Conservation (phyloP, 1,140 invertebrate species). For the Heterodera carotae region DNA sequence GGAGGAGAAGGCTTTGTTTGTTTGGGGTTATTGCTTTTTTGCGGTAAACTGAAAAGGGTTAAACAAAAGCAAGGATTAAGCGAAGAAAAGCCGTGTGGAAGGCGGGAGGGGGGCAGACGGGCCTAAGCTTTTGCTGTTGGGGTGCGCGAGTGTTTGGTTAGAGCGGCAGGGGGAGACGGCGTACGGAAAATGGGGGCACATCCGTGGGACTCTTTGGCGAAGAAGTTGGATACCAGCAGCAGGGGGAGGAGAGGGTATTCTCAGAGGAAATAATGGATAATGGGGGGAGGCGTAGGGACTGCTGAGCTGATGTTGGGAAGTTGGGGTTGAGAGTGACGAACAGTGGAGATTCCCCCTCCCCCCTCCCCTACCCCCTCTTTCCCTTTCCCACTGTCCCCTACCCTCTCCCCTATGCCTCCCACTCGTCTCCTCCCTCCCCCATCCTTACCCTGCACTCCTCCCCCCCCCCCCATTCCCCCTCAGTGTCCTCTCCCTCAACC, state of each 20-base stretch:
- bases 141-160: not conserved
- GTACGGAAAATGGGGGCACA: not conserved
- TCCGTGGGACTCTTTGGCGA: not conserved
- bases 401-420: too few relatives aligned
- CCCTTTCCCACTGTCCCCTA: not conserved
- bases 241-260: not conserved
- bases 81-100: too few relatives aligned
- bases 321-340: too few relatives aligned
- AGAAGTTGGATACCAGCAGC: not conserved
- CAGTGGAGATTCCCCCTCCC: not conserved
- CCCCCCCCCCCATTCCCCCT: too few relatives aligned
- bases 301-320: too few relatives aligned
- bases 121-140: not conserved
- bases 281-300: too few relatives aligned
- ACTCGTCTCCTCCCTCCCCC: too few relatives aligned
- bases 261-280: not conserved
- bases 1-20: not conserved
- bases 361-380: not conserved
- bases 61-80: not conserved
- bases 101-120: not conserved
- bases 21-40: conserved; percentile 2
- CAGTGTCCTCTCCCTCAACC: too few relatives aligned
- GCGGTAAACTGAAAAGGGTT: not conserved
- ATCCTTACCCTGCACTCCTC: too few relatives aligned
- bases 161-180: too few relatives aligned